A percentile compares a stretch with the other conserved stretches of the same genome.
Evolutionary conservation across 2,113 vertebrate genomes (phyloP).

Genomic region (Gorsachius goisagi): DNA sequence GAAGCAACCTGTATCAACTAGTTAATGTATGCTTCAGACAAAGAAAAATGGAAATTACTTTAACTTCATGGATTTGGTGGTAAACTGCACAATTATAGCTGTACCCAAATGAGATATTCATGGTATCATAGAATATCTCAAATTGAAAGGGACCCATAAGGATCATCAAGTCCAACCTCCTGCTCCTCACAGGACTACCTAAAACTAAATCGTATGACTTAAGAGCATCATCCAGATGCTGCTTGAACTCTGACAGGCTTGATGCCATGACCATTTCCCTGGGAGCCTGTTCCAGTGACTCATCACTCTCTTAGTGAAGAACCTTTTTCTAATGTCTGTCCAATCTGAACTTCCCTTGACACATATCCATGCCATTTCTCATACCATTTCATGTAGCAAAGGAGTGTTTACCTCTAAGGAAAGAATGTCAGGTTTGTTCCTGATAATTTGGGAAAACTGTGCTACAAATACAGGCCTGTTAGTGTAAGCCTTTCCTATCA

Average conservation of each 20-base stretch:
- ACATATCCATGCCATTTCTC: background rate
- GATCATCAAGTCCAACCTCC: background rate
- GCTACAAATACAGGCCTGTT: background rate
- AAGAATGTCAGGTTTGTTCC: background rate
- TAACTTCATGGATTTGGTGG: background rate
- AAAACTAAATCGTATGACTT: background rate
- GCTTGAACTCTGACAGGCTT: background rate
- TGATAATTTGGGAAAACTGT: background rate
- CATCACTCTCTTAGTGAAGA: background rate
- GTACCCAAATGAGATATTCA: background rate
- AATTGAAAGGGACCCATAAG: background rate
- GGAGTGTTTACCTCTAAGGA: background rate
- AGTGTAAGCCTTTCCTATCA: background rate
- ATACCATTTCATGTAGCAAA: background rate
- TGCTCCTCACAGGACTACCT: background rate
- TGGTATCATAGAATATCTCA: background rate
- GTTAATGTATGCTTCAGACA: background rate
- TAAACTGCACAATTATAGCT: background rate
- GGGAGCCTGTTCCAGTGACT: background rate
- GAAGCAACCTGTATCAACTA: background rate
- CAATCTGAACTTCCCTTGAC: background rate
- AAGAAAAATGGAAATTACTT: background rate
- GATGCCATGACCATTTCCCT: background rate
- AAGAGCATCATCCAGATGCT: background rate
- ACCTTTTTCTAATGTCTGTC: background rate